phyloP scores from a whole-genome alignment of 2,888 invertebrate species.

The Lysandra bellargus region DNA sequence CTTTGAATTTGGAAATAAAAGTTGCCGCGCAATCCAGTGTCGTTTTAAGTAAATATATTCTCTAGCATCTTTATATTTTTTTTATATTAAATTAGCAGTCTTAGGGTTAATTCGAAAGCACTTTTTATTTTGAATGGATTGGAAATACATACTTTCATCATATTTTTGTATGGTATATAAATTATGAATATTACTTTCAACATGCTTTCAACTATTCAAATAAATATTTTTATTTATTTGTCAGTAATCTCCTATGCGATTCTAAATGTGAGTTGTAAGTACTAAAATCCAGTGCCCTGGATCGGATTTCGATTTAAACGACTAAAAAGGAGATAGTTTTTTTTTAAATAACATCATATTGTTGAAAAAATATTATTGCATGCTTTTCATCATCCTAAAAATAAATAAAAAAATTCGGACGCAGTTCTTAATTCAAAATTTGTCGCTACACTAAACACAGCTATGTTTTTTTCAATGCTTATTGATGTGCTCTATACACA shows the following conservation, averaged over 20 bases:
- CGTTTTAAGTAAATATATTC: background rate
- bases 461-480: too few species aligned
- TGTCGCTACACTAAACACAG: background rate
- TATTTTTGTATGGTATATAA: background rate
- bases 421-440: background rate
- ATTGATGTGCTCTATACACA: background rate
- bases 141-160: background rate
- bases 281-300: conserved; percentile 1
- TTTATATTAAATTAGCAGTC: conserved; percentile 34
- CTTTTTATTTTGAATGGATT: conserved; percentile 33
- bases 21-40: background rate
- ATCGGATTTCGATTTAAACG: background rate
- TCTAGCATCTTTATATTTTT: conserved; percentile 20
- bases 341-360: too few species aligned
- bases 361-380: background rate
- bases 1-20: background rate
- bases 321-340: background rate
- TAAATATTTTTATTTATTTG: background rate
- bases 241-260: background rate
- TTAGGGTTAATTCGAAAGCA: conserved; percentile 37
- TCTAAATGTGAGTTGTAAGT: background rate
- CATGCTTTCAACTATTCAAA: background rate
- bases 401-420: background rate
- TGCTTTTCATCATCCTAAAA: background rate
- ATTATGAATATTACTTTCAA: background rate